Evolutionary conservation across 2,888 invertebrate species (phyloP).

Genomic region (Chrysolina americana): DNA sequence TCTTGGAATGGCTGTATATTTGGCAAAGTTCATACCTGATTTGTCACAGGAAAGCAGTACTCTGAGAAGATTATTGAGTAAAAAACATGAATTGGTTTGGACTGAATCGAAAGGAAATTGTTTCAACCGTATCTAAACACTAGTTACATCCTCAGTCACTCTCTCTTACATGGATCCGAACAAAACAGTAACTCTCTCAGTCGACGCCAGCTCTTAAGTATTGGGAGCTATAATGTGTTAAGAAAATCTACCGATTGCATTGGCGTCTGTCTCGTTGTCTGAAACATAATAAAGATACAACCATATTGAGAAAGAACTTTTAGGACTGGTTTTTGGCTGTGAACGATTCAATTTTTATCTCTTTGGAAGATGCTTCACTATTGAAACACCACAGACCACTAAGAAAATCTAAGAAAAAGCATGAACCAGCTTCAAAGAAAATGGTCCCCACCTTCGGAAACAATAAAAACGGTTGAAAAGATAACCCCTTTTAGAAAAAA

Average conservation of each 20-base stretch:
- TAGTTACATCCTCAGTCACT: neutral
- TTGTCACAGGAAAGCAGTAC: neutral
- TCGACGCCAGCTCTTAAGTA: conserved; percentile 10
- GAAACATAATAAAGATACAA: conserved; percentile 7
- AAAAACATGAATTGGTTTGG: neutral
- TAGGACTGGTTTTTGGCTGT: conserved; percentile 54
- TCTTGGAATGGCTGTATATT: neutral
- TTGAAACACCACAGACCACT: conserved; percentile 49
- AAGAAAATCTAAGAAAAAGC: no score
- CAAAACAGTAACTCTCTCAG: neutral
- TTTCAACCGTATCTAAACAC: neutral
- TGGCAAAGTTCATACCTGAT: neutral
- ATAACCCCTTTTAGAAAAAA: no score
- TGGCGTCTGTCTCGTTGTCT: neutral
- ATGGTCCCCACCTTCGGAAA: no score
- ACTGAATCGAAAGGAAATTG: neutral
- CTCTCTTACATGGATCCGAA: conserved; percentile 4
- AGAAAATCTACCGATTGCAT: neutral
- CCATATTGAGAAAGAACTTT: neutral
- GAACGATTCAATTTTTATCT: conserved; percentile 50
- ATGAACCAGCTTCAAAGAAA: no score
- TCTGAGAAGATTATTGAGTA: neutral
- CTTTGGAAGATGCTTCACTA: conserved; percentile 26
- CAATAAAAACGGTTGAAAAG: no score
- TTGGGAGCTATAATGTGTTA: neutral